Base-by-base conservation (phyloP, 1,140 invertebrate species). In the Phocides pigmalion region DNA sequence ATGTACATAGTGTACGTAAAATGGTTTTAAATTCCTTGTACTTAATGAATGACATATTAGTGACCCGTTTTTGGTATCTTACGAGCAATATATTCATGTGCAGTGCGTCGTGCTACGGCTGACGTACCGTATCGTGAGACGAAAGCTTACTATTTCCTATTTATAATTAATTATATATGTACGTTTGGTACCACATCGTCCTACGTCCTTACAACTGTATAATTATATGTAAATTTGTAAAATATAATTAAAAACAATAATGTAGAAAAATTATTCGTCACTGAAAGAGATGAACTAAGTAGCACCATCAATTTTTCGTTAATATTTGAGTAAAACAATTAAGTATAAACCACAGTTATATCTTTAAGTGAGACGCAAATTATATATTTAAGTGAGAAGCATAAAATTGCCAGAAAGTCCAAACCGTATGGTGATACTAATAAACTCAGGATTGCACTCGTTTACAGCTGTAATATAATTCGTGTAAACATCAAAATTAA, bases 51-150 rank as follows among this genome's bases (percentile, higher is more conserved):
- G 42, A 20, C 4, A 16, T 46, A 20, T 62, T 80, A 76, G 68
- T 79, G 74, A 82, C 70, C 71, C 72, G 72, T 73, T 72, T 81
- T 79, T 82, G 81, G 79, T 81, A 76, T 71, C 20, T 69, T 35
- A 35, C 15, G 16, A 9, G 41, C 41, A 19, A 44, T 9, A 8
- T 8, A 17, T 14, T 4, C 4, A 44, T 9, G 39, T 19, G 19
- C 16, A 44, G 6, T 32, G 28, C 32, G 32, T 8, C 11, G 9
- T 35, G 4, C n/a, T n/a, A 35, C 32, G 5, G 25, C 5, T 8
- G 25, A 28, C 9, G 32, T n/a, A 35, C 32, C 1, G 32, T n/a
- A 35, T 2, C n/a, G 32, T 9, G 32, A 35, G 0, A 35, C 11
- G 32, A 35, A n/a, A 28, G 5, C 32, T 9, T 35, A 2, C 11